A percentile compares a stretch with the other conserved stretches of the same genome.
phyloP scores from a whole-genome alignment of 1,140 invertebrate species.

The Sesamia nonagrioides region DNA sequence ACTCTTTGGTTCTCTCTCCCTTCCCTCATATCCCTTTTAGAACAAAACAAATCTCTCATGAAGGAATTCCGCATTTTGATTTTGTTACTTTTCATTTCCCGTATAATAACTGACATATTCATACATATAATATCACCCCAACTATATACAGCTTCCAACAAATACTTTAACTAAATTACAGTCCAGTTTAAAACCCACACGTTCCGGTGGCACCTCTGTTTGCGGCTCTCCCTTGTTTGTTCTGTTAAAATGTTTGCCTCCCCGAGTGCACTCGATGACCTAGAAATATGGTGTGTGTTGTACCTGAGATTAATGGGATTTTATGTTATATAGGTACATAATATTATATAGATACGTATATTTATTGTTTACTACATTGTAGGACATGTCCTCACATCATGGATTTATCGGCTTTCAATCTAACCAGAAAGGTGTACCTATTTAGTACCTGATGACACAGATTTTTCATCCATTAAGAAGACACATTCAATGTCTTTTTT shows the following conservation, averaged over 20 bases:
- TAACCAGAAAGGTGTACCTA: too few species aligned
- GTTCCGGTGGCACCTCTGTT: slow-evolving; percentile 1
- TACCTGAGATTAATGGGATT: slow-evolving; percentile 47
- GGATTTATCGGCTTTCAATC: too few species aligned
- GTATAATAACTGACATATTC: too few species aligned
- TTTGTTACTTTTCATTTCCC: too few species aligned
- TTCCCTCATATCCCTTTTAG: too few species aligned
- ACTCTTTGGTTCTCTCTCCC: too few species aligned
- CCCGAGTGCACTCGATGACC: slow-evolving; percentile 55
- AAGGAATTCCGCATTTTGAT: too few species aligned
- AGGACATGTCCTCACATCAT: not conserved
- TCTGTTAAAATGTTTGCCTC: slow-evolving; percentile 66
- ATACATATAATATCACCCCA: too few species aligned
- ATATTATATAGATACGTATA: not conserved
- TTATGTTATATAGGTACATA: slow-evolving; percentile 1
- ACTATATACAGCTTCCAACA: not conserved
- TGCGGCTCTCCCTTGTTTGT: slow-evolving; percentile 64
- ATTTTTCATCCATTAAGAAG: too few species aligned
- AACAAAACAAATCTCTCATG: too few species aligned
- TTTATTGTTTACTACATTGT: not conserved
- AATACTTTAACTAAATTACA: slow-evolving; percentile 38
- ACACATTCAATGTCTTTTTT: too few species aligned
- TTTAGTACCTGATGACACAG: too few species aligned
- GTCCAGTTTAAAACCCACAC: slow-evolving; percentile 40
- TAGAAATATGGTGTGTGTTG: slow-evolving; percentile 51